A percentile compares a stretch with the other conserved stretches of the same genome.
Evolutionary conservation across 2,797 vertebrate species (phyloP).

Genomic region (Pseudomugil gertrudae): DNA sequence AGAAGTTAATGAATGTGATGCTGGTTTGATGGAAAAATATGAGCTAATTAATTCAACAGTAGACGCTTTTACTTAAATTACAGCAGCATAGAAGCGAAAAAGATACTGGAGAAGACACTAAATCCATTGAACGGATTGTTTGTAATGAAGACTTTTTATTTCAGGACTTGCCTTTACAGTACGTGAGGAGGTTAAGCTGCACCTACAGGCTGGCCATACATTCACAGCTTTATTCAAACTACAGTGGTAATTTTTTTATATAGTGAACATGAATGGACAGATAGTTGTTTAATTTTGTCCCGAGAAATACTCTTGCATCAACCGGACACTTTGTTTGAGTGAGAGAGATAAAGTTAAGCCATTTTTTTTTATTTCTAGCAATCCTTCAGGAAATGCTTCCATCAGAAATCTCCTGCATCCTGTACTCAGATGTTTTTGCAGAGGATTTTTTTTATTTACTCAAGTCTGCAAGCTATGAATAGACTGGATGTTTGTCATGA

Average conservation of each 20-base stretch:
- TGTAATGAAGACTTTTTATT: background rate
- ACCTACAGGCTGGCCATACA: background rate
- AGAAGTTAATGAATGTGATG: background rate
- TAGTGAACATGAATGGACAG: too few species aligned
- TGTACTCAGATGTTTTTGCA: constrained; percentile 45
- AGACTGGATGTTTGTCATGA: constrained; percentile 79
- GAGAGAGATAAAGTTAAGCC: background rate
- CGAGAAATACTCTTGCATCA: background rate
- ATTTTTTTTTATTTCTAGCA: constrained; percentile 25
- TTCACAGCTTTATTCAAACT: too few species aligned
- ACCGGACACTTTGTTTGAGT: background rate
- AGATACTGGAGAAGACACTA: too few species aligned
- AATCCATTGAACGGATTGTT: background rate
- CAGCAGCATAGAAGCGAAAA: background rate
- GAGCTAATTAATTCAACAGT: background rate
- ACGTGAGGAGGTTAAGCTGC: background rate
- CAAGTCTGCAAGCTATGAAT: constrained; percentile 59
- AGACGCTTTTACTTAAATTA: background rate
- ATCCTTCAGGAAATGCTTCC: constrained; percentile 29
- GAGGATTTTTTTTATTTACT: constrained; percentile 19
- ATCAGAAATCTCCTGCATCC: constrained; percentile 30
- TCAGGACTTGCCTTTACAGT: background rate
- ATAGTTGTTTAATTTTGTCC: background rate
- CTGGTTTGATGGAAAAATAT: background rate
- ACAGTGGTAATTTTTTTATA: too few species aligned